These are phyloP conservation scores for Syritta pipiens DNA, from an alignment of 2,888 invertebrate genomes.

Conservation along the genomic window DNA sequence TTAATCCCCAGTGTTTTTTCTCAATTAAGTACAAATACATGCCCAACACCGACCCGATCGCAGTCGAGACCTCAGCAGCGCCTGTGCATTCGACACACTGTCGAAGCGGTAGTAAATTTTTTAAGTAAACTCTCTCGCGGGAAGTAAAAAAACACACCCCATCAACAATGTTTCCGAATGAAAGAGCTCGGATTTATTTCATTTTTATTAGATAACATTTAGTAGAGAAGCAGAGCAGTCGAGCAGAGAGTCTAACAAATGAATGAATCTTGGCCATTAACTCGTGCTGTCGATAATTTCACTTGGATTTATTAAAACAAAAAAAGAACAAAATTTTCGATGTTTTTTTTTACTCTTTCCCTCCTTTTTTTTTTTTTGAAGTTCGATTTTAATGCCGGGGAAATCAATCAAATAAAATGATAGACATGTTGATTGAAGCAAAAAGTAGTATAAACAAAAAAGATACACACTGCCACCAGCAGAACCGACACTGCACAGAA, in stretches of 20 bases:
- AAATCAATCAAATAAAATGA: constrained; percentile 73
- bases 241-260: constrained; percentile 53
- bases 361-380: constrained; percentile 48
- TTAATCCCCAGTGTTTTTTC: constrained; percentile 58
- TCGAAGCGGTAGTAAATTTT: constrained; percentile 53
- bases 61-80: too few relatives aligned
- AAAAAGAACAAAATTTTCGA: constrained; percentile 42
- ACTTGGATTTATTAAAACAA: constrained; percentile 57
- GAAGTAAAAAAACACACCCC: constrained; percentile 44
- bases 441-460: constrained; percentile 71
- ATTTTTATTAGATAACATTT: constrained; percentile 67
- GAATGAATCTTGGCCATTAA: constrained; percentile 62
- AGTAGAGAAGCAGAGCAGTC: too few relatives aligned
- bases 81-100: constrained; percentile 28
- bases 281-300: constrained; percentile 62
- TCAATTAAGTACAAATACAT: constrained; percentile 64
- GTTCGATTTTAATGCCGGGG: constrained; percentile 70
- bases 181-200: constrained; percentile 55
- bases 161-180: constrained; percentile 59
- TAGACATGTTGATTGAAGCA: constrained; percentile 73
- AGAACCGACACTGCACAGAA: too few relatives aligned
- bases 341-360: constrained; percentile 38
- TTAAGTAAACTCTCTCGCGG: constrained; percentile 67
- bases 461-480: too few relatives aligned
- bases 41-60: too few relatives aligned